A percentile compares a stretch with the other conserved stretches of the same genome.
phyloP scores from a whole-genome alignment of 37 sponge, comb jelly and placozoan species.

The Ianthella basta region DNA sequence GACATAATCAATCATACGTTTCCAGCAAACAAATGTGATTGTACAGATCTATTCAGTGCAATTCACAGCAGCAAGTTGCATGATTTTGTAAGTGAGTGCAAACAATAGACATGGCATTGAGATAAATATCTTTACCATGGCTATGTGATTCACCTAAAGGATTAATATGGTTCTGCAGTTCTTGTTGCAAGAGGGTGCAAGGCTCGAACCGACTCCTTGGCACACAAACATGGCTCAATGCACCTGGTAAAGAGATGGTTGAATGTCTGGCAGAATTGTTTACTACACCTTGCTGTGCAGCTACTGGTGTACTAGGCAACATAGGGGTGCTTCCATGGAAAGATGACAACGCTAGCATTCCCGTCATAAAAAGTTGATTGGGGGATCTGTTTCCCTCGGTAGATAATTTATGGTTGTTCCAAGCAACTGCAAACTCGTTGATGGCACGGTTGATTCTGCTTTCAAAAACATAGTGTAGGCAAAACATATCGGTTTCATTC shows the following conservation, averaged over 20 bases:
- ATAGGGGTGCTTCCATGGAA: neutral
- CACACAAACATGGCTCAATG: neutral
- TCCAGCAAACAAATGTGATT: too few species aligned
- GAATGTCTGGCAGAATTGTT: neutral
- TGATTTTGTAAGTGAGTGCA: slow-evolving; percentile 13
- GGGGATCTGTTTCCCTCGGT: slow-evolving; percentile 32
- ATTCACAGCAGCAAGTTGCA: neutral
- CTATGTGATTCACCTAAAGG: slow-evolving; percentile 6
- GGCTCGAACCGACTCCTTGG: slow-evolving; percentile 13
- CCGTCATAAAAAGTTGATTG: slow-evolving; percentile 24
- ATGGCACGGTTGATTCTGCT: slow-evolving; percentile 5
- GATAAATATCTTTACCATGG: slow-evolving; percentile 24
- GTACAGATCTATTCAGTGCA: slow-evolving; percentile 1
- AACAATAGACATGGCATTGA: slow-evolving; percentile 1
- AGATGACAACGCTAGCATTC: slow-evolving; percentile 19
- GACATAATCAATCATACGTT: too few species aligned
- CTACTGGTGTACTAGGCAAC: neutral
- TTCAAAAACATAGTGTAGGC: slow-evolving; percentile 14
- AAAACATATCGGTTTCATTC: slow-evolving; percentile 31
- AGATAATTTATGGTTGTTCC: slow-evolving; percentile 30
- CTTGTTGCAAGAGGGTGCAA: neutral
- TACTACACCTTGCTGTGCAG: neutral
- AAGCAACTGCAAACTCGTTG: neutral
- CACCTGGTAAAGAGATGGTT: slow-evolving; percentile 6
- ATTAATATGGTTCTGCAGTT: slow-evolving; percentile 7